These are phyloP conservation scores for Aphelenchoides bicaudatus DNA, from an alignment of 2,888 invertebrate genomes.

Conservation along the genomic window DNA sequence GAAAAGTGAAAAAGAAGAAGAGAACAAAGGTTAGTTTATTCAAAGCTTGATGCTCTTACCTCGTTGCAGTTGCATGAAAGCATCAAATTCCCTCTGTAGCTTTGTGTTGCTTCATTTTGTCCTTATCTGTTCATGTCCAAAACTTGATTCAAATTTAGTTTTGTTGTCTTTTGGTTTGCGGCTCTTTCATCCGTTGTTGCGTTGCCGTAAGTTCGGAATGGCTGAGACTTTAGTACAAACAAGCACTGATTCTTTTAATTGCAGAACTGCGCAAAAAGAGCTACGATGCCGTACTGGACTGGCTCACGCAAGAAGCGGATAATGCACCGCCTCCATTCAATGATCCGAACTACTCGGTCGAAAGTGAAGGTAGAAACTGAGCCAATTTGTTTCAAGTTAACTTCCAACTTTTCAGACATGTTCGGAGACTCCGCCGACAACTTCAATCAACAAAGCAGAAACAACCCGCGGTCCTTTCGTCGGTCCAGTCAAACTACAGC, in stretches of 20 bases:
- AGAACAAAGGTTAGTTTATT: no score
- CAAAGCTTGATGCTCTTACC: no score
- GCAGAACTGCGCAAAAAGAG: constrained; percentile 44
- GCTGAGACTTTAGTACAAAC: no score
- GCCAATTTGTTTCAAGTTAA: no score
- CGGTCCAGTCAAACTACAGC: constrained; percentile 24
- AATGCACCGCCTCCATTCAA: constrained; percentile 26
- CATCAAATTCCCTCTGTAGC: background rate
- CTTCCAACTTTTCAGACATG: background rate
- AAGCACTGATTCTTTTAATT: constrained; percentile 26
- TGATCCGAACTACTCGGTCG: background rate
- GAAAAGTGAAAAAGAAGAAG: no score
- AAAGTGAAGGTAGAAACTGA: background rate
- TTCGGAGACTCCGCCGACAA: constrained; percentile 15
- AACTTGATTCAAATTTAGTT: background rate
- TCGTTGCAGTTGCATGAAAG: no score
- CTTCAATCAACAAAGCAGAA: constrained; percentile 7
- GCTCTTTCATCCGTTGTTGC: background rate
- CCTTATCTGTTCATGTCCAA: background rate
- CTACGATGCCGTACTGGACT: constrained; percentile 54
- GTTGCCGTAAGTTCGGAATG: no score
- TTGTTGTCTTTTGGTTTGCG: background rate
- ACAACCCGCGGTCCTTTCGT: constrained; percentile 14
- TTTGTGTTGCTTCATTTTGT: background rate
- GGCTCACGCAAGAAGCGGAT: constrained; percentile 51